These are phyloP conservation scores for Clarias fuscus DNA, from an alignment of 2,797 vertebrate species.

Conservation along the genomic window DNA sequence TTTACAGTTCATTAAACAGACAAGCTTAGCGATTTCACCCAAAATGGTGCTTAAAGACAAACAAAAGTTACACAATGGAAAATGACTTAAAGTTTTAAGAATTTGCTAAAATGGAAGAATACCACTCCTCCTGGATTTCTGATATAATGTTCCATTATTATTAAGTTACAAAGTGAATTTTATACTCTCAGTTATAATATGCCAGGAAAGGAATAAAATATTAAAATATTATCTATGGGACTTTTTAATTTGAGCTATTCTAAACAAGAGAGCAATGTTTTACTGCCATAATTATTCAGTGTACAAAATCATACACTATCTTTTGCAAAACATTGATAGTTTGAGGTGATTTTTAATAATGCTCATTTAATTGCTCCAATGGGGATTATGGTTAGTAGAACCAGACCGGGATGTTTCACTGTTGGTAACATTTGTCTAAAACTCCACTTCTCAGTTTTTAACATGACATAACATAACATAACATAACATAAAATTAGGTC, in stretches of 20 bases:
- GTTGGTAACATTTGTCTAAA: background rate
- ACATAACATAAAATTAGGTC: background rate
- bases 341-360: background rate
- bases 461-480: too few species aligned
- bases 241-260: background rate
- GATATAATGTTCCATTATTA: background rate
- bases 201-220: background rate
- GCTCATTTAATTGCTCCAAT: background rate
- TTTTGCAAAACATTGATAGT: background rate
- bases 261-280: background rate
- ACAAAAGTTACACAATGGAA: slow-evolving; percentile 4
- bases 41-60: slow-evolving; percentile 1
- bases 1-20: background rate
- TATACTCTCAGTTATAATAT: background rate
- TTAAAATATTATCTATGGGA: background rate
- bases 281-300: background rate
- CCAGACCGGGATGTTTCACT: background rate
- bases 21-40: slow-evolving; percentile 7
- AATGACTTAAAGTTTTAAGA: background rate
- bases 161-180: background rate
- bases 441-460: background rate
- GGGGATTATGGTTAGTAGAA: background rate
- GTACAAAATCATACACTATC: background rate
- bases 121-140: background rate
- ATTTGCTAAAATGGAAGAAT: slow-evolving; percentile 4